Conservation (phyloP, 2,888 invertebrate genomes). For the Marronus borbonicus region DNA sequence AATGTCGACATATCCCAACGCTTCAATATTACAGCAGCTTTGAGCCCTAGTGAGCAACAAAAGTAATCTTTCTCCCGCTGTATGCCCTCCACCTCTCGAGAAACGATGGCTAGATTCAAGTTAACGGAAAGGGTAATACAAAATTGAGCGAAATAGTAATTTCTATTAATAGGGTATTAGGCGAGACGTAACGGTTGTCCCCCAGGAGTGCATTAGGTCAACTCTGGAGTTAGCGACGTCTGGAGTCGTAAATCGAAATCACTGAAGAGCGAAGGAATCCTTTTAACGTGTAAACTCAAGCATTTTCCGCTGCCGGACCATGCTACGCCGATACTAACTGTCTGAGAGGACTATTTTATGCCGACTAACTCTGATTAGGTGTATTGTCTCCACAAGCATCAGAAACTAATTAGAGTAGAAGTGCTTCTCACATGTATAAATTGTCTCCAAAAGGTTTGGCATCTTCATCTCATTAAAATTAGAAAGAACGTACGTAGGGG, state of each 20-base stretch:
- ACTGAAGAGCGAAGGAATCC: not conserved
- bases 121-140: not conserved
- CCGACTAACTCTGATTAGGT: too few species aligned
- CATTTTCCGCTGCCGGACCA: not conserved
- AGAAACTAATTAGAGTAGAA: too few species aligned
- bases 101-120: not conserved
- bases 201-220: conserved; percentile 19
- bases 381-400: too few species aligned
- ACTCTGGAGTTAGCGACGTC: not conserved
- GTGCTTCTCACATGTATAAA: too few species aligned
- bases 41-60: not conserved
- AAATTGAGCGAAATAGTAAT: conserved; percentile 26
- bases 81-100: not conserved
- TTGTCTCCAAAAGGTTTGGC: too few species aligned
- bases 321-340: too few species aligned
- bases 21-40: conserved; percentile 8
- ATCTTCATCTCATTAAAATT: too few species aligned
- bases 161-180: conserved; percentile 27
- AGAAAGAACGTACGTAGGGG: too few species aligned
- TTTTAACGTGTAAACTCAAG: too few species aligned
- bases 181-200: not conserved
- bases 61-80: not conserved
- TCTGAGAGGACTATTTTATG: too few species aligned
- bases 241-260: conserved; percentile 17
- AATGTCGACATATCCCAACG: too few species aligned